Base-by-base conservation (phyloP, 2,113 vertebrate species). In the Carassius carassius region DNA sequence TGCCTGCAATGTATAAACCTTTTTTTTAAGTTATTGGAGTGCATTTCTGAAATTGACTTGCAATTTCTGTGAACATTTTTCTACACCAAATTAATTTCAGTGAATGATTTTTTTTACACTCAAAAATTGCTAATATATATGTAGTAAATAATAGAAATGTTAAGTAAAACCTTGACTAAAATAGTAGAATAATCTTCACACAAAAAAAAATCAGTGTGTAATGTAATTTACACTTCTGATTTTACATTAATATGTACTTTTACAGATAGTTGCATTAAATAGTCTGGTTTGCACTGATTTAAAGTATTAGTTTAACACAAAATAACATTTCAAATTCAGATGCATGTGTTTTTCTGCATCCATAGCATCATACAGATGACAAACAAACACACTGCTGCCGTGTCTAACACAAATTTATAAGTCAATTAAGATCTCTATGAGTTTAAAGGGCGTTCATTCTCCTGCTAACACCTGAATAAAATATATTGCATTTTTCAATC, bases 261-360 rank as follows among this genome's bases (percentile, higher is more conserved):
- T 44, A 44, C 41, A 44, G 9, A 44, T 44, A 41, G 25, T 67
- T 17, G 6, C 17, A 25, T 41, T 2, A 62, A 19, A 62, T 62
- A 23, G 29, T 69, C 29, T 35, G 16, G 29, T 35, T 67, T 67
- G 63, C 63, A 17, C 29, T 17, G 14, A 67, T 67, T 37, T 10
- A 16, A 65, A 29, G 58, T 60, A 67, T 67, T 14, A 17, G 6
- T 67, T 67, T 32, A 0, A 29, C 1, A 17, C 14, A n/a, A n/a
- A 21, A 72, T 72, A 1, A 70, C 3, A 70, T 19, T 37, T 70
- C 21, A 41, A 70, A 70, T 21, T 21, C 1, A 41, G 67, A 37
- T 37, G 17, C 32, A 70, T 37, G 41, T 41, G 41, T 41, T 56
- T 77, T 77, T 77, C 74, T 77, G 8, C 75, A 77, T 35, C 7